phyloP scores from a whole-genome alignment of 2,797 vertebrate genomes.

The Oryzias dopingdopingensis region DNA sequence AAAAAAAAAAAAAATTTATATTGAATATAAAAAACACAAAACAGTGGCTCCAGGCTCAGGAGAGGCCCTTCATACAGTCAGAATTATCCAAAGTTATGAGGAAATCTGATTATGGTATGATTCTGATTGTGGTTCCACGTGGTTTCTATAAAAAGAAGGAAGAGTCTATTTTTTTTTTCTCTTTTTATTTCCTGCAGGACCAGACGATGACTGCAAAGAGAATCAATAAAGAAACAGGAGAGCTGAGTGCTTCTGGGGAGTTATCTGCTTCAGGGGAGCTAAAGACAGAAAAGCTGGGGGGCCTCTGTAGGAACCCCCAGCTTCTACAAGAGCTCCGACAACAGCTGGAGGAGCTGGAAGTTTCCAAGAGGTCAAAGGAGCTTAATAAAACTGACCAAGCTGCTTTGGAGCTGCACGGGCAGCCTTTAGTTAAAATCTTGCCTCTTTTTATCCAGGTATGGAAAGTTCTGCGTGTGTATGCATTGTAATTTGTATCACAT shows the following conservation, averaged over 20 bases:
- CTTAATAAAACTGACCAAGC: conserved; percentile 23
- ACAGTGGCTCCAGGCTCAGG: neutral
- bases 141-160: conserved; percentile 1
- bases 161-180: conserved; percentile 7
- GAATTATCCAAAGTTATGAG: neutral
- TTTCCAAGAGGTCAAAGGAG: conserved; percentile 14
- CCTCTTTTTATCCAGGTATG: conserved; percentile 76
- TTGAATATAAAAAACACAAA: no score
- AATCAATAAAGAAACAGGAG: conserved; percentile 77
- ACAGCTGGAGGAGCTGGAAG: conserved; percentile 60
- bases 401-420: conserved; percentile 46
- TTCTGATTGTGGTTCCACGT: conserved; percentile 1
- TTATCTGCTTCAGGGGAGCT: conserved; percentile 57
- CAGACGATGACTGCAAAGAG: conserved; percentile 56
- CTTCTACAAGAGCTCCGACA: conserved; percentile 56
- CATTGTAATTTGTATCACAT: neutral
- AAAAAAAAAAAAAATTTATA: no score
- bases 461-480: neutral
- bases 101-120: conserved; percentile 3
- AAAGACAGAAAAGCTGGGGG: conserved; percentile 46
- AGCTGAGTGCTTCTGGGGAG: conserved; percentile 75
- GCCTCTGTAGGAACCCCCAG: conserved; percentile 32
- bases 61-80: neutral
- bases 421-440: conserved; percentile 57
- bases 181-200: conserved; percentile 33